phyloP scores from a whole-genome alignment of 1,140 invertebrate genomes.

The Penaeus vannamei region DNA sequence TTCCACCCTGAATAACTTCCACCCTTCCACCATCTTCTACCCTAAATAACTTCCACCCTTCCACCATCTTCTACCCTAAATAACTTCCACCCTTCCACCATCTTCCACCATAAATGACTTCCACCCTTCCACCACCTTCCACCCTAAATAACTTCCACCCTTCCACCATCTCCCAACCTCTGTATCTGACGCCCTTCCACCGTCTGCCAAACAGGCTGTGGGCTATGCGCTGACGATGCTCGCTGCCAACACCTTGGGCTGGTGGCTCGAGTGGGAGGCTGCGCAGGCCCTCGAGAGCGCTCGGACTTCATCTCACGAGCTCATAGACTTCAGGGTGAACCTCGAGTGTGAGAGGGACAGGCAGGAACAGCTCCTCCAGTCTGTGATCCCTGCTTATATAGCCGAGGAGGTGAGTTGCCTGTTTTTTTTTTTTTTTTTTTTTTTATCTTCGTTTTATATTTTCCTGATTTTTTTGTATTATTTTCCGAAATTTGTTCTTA shows the following conservation, averaged over 20 bases:
- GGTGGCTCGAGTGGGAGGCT: constrained; percentile 90
- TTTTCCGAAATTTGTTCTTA: too few species aligned
- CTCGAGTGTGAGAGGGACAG: constrained; percentile 93
- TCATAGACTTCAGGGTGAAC: constrained; percentile 92
- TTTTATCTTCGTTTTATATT: neutral
- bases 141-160: too few species aligned
- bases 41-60: too few species aligned
- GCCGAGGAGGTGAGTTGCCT: constrained; percentile 83
- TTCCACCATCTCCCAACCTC: too few species aligned
- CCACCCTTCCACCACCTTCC: too few species aligned
- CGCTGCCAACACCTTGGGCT: constrained; percentile 83
- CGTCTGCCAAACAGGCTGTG: constrained; percentile 76
- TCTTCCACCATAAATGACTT: too few species aligned
- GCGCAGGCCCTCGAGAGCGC: constrained; percentile 86
- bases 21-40: too few species aligned
- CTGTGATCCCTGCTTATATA: constrained; percentile 94
- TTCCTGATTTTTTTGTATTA: too few species aligned
- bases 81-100: too few species aligned
- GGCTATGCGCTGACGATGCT: constrained; percentile 84
- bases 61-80: too few species aligned
- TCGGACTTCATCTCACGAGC: constrained; percentile 89
- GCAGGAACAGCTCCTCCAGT: constrained; percentile 90
- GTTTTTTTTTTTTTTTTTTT: constrained; percentile 8
- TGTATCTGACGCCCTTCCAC: too few species aligned
- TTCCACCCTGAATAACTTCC: too few species aligned